Evolutionary conservation across 2,888 invertebrate species (phyloP).

Genomic region (Hedychridium roseum): DNA sequence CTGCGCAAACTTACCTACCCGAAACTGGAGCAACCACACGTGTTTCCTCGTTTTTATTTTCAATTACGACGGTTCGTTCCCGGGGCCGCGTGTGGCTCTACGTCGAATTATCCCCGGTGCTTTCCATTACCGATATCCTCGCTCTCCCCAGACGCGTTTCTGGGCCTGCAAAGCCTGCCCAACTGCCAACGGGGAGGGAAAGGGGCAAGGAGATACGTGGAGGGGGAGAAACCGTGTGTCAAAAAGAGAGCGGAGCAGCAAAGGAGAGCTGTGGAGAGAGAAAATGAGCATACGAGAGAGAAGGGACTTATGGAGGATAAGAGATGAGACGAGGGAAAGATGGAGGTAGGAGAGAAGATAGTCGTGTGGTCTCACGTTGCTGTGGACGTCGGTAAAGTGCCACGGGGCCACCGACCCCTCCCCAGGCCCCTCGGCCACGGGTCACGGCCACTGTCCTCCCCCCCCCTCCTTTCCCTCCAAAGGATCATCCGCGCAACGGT

Average conservation of each 20-base stretch:
- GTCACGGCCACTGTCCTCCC: slow-evolving; percentile 61
- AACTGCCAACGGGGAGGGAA: slow-evolving; percentile 4
- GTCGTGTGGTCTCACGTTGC: too few species aligned
- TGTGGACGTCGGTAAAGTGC: slow-evolving; percentile 42
- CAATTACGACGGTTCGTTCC: too few species aligned
- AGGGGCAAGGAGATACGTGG: not conserved
- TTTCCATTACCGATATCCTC: too few species aligned
- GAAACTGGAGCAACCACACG: too few species aligned
- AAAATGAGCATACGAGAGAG: not conserved
- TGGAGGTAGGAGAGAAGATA: slow-evolving; percentile 18
- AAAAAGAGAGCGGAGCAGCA: not conserved
- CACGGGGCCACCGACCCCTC: slow-evolving; percentile 57
- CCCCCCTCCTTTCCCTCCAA: slow-evolving; percentile 20
- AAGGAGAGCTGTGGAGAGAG: slow-evolving; percentile 2
- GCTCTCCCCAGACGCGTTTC: too few species aligned
- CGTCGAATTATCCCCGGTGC: too few species aligned
- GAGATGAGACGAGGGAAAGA: slow-evolving; percentile 6
- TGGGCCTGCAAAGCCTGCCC: too few species aligned
- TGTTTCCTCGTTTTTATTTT: too few species aligned
- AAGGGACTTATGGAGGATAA: too few species aligned
- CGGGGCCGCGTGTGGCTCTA: too few species aligned
- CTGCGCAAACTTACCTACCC: too few species aligned
- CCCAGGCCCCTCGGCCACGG: slow-evolving; percentile 47
- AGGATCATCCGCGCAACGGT: slow-evolving; percentile 32
- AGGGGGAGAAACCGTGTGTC: not conserved